These are phyloP conservation scores for Apeira syringaria DNA, from an alignment of 2,888 invertebrate species.

Conservation along the genomic window DNA sequence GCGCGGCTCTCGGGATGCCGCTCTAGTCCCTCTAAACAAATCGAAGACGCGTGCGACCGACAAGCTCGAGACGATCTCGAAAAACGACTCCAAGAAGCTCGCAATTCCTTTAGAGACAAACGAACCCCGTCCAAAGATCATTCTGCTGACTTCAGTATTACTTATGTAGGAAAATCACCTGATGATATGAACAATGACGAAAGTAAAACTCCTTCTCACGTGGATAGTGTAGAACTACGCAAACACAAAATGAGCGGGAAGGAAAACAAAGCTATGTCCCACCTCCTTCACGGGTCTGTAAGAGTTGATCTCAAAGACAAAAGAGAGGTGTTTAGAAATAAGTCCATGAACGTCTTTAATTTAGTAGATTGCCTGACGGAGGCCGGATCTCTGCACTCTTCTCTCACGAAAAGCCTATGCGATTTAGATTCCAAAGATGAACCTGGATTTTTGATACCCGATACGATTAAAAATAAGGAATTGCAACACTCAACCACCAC, in stretches of 20 bases:
- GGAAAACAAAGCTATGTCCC: conserved; percentile 65
- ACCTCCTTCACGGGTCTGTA: conserved; percentile 49
- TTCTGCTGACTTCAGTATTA: conserved; percentile 58
- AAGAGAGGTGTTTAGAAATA: conserved; percentile 77
- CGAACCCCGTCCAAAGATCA: conserved; percentile 51
- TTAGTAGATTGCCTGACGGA: conserved; percentile 74
- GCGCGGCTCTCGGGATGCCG: conserved; percentile 74
- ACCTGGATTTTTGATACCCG: conserved; percentile 59
- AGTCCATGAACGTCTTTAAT: conserved; percentile 76
- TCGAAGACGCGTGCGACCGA: conserved; percentile 37
- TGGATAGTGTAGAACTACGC: conserved; percentile 51
- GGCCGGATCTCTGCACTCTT: conserved; percentile 71
- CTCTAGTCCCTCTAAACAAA: conserved; percentile 47
- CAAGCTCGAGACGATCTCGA: conserved; percentile 54
- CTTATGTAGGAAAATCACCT: conserved; percentile 58
- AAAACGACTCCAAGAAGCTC: conserved; percentile 56
- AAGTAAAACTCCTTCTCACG: conserved; percentile 43
- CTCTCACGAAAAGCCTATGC: conserved; percentile 73
- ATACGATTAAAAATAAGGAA: conserved; percentile 60
- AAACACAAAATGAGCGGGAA: conserved; percentile 61
- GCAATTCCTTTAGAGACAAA: conserved; percentile 59
- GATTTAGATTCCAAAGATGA: conserved; percentile 74
- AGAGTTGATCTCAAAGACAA: conserved; percentile 63
- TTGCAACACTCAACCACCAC: conserved; percentile 73
- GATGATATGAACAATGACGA: conserved; percentile 53